phyloP scores from a whole-genome alignment of 2,888 invertebrate species.

The Dyspetes luteomarginatus region DNA sequence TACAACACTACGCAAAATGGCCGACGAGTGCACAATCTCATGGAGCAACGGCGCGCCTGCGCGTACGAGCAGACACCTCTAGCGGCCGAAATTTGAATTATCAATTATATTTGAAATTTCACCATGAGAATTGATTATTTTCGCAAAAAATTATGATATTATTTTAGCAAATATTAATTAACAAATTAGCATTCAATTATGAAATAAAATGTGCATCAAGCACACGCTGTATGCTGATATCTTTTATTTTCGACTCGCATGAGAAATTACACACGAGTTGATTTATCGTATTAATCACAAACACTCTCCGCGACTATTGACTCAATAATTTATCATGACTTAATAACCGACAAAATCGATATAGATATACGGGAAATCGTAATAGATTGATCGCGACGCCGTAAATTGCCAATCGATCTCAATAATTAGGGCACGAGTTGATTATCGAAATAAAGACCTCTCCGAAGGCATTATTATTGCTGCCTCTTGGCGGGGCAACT shows the following conservation, averaged over 20 bases:
- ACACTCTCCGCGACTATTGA: no score
- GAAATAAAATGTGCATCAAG: no score
- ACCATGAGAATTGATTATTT: neutral
- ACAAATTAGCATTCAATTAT: no score
- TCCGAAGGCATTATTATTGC: slow-evolving; percentile 24
- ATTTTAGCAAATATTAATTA: no score
- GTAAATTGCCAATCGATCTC: slow-evolving; percentile 54
- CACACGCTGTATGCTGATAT: no score
- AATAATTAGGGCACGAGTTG: slow-evolving; percentile 49
- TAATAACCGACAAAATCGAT: slow-evolving; percentile 3
- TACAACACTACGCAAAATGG: no score
- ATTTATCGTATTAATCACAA: slow-evolving; percentile 43
- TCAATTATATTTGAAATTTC: no score
- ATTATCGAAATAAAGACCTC: slow-evolving; percentile 53
- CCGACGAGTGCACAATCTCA: no score
- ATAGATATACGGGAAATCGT: neutral
- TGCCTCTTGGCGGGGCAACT: neutral
- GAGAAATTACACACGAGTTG: neutral
- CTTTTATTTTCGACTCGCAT: no score
- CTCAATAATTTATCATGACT: slow-evolving; percentile 39
- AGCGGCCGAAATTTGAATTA: neutral
- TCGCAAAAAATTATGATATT: no score
- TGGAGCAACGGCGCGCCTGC: no score
- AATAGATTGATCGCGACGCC: slow-evolving; percentile 26
- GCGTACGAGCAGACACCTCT: no score